Evolutionary conservation across 1,140 invertebrate genomes (phyloP), one percentile per base, ranked within the genome.

Genomic region (Psilanteris sp.): DNA sequence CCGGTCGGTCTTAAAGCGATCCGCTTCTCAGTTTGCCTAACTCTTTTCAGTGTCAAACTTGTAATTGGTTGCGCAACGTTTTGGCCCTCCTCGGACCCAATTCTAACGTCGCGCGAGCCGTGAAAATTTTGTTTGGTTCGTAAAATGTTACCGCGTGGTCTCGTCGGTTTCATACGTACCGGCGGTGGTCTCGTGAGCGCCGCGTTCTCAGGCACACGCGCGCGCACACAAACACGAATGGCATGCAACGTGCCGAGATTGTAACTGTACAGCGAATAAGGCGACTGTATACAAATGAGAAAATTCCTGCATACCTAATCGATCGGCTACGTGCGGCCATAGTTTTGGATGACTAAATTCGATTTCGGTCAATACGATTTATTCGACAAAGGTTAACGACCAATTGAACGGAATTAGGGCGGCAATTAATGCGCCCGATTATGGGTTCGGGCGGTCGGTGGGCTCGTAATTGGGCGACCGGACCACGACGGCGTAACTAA

Each of bases 231-330:
- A 34, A 31, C 16, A 39, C 57, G 44, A 73, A 73, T 41, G 57
- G 48, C 55, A 68, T 57, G 52, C 46, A 72, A 48, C 34, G 10
- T 11, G 55, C 64, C 24, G 64, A 75, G 55, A 68, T 76, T 67
- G 72, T 76, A 76, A 76, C 72, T 76, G 72, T 76, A 76, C 72
- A 68, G 31, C 50, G 55, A 68, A 76, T 70, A 76, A 76, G 64
- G 72, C 48, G 52, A 59, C 64, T 76, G 72, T 76, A 76, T 76
- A 78, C 66, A 77, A 72, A 70, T 66, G 74, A 79, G 67, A 81
- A 80, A 83, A 86, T 87, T 86, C 84, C 80, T 86, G 83, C 84
- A 87, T 85, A 81, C 62, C 71, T 86, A 85, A 85, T 85, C 43
- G 62, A 46, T 59, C 34, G 39, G 66, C 57, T 46, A 72, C 62